Conservation (phyloP, 2,113 vertebrate species). For the Aptenodytes forsteri region DNA sequence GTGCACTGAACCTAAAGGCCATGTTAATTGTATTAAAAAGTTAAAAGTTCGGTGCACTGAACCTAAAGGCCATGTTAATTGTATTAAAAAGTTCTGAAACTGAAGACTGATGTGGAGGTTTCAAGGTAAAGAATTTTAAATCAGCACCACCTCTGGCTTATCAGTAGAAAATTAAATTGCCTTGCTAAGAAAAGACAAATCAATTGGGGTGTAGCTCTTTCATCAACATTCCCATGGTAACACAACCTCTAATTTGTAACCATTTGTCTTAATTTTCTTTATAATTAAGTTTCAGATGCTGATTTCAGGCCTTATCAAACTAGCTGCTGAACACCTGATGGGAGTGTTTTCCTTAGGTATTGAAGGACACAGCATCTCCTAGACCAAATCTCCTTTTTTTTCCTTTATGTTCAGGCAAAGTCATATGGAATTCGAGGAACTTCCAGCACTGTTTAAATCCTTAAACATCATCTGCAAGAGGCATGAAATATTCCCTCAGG, state of each 20-base stretch:
- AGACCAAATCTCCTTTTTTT: neutral
- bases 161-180: slow-evolving; percentile 2
- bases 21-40: neutral
- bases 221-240: neutral
- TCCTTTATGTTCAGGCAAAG: neutral
- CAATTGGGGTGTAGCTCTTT: neutral
- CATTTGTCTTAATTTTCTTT: neutral
- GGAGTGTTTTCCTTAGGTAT: neutral
- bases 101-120: neutral
- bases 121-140: neutral
- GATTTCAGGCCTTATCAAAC: neutral
- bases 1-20: neutral
- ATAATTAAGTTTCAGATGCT: slow-evolving; percentile 10
- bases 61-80: neutral
- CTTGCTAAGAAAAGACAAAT: neutral
- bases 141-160: neutral
- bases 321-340: neutral
- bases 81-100: neutral
- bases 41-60: neutral
- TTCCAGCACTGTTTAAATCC: neutral
- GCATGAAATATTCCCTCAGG: neutral
- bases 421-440: neutral
- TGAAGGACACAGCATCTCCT: neutral
- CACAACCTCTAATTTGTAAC: neutral
- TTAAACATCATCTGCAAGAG: neutral